These are phyloP conservation scores for Nyctereutes procyonoides DNA, from an alignment of 2,113 vertebrate genomes.

Conservation along the genomic window DNA sequence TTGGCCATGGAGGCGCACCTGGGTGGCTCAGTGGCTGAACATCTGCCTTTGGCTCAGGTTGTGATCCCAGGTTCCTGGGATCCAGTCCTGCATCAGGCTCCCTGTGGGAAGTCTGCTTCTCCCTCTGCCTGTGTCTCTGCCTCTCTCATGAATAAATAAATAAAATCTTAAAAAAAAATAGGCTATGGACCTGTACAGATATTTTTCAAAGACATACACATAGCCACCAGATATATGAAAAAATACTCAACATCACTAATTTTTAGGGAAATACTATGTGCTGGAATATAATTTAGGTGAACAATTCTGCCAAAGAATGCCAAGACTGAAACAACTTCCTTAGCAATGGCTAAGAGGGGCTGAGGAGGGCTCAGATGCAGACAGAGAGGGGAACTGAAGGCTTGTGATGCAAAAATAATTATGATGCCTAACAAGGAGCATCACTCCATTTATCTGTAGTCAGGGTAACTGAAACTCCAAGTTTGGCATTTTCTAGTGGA, in stretches of 20 bases:
- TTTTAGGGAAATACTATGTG: background rate
- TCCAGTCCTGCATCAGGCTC: no score
- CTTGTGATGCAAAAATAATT: background rate
- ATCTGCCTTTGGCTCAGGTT: no score
- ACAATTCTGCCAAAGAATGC: background rate
- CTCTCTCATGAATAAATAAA: no score
- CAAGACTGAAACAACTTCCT: background rate
- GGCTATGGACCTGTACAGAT: background rate
- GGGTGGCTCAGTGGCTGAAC: no score
- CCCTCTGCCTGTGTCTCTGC: no score
- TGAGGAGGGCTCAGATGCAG: fast-evolving
- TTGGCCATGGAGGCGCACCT: background rate
- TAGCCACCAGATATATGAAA: background rate
- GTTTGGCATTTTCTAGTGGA: background rate
- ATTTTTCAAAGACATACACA: background rate
- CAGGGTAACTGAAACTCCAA: background rate
- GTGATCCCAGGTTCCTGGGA: no score
- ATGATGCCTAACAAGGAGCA: background rate
- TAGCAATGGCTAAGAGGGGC: background rate
- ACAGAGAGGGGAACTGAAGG: fast-evolving
- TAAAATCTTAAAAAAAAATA: background rate
- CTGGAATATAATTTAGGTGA: background rate
- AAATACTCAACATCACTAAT: background rate
- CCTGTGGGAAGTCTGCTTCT: no score
- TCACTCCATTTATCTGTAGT: background rate